Base-by-base conservation (phyloP, 2,797 vertebrate genomes). In the Miichthys miiuy region DNA sequence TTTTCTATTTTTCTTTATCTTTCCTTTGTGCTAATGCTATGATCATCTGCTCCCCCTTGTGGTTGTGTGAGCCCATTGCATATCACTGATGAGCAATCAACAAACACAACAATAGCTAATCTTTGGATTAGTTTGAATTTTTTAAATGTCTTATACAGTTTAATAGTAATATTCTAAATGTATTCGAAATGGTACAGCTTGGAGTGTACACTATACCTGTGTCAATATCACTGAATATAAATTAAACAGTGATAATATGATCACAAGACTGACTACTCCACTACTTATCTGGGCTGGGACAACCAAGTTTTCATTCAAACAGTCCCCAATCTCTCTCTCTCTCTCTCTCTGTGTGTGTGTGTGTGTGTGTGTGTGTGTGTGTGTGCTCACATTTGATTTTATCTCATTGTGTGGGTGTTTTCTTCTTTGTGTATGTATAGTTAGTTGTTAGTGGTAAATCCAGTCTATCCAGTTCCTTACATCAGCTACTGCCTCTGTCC, bases 401-500 rank as follows among this genome's bases (percentile, higher is more conserved):
- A 71, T 78, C 42, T 81, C 25, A 0, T 38, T 69, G 65, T 17
- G 79, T 84, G 81, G 52, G 86, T 80, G 86, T 84, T 76, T 79
- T 47, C 63, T 51, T 63, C 63, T 76, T 58, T 80, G 66, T 80
- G 57, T 77, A 47, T 60, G 54, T 65, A 44, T 67, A 12, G 75
- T 41, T 73, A 81, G 77, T 68, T 63, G 62, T 81, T 55, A 77
- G 87, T 77, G 44, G 90, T 77, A 88, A 79, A 92, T 88, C 93
- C 88, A 86, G 92, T 92, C 73, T 12, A 50, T 86, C 91, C 81
- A 83, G 90, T 91, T 93, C 63, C 75, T 58, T 68, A 13, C 17
- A 62, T 72, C 65, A 68, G 57, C 38, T 50, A 13, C 70, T 58
- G 61, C 57, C 73, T 81, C n/a, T 23, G 25, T 77, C 44, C 47